phyloP scores from a whole-genome alignment of 2,113 vertebrate genomes.

The Apodemus sylvaticus region DNA sequence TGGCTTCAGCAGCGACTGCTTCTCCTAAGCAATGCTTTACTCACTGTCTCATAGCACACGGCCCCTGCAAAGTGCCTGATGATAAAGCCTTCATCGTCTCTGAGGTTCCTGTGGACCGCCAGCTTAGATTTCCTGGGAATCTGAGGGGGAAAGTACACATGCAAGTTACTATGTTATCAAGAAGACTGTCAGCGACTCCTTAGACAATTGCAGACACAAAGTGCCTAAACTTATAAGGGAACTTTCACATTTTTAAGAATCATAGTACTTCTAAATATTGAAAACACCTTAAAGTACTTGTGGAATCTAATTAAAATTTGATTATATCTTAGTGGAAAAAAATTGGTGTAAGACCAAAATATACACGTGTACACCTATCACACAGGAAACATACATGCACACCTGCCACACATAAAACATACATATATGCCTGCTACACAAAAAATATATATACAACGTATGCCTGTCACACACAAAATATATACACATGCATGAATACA shows the following conservation, averaged over 20 bases:
- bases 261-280: not conserved
- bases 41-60: conserved; percentile 98
- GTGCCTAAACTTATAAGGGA: not conserved
- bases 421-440: not conserved
- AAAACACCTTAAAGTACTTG: not conserved
- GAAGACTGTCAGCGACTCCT: conserved; percentile 11
- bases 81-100: conserved; percentile 98
- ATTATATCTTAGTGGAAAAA: not conserved
- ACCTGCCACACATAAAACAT: not conserved
- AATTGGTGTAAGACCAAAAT: not conserved
- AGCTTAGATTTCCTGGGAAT: conserved; percentile 98
- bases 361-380: not conserved
- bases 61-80: conserved; percentile 98
- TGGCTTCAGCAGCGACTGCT: not conserved
- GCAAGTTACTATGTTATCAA: conserved; percentile 48
- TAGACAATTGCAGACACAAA: not conserved
- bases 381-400: not conserved
- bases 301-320: conserved; percentile 47
- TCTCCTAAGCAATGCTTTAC: not conserved
- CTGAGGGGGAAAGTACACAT: conserved; percentile 82
- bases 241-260: not conserved
- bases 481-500: not conserved
- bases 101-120: conserved; percentile 95
- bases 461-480: not conserved
- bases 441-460: not conserved